Conservation (phyloP, 2,797 vertebrate genomes). For the Cossypha polioptera region DNA sequence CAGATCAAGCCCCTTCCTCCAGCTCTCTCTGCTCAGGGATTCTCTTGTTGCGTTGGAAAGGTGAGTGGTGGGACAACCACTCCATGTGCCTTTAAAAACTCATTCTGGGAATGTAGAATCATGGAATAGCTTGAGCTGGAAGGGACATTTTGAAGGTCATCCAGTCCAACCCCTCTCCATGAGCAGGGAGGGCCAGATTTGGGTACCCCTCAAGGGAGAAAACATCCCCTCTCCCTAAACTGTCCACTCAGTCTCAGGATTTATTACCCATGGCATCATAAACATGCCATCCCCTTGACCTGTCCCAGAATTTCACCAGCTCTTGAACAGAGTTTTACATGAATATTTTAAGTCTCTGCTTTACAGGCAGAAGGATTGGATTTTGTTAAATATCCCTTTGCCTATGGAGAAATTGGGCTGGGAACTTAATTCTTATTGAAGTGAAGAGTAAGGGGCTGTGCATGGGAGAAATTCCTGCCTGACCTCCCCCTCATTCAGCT, state of each 20-base stretch:
- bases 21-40: accelerated
- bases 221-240: neutral
- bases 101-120: neutral
- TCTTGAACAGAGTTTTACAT: neutral
- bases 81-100: neutral
- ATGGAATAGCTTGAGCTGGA: neutral
- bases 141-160: neutral
- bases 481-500: neutral
- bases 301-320: neutral
- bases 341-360: neutral
- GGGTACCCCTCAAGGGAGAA: neutral
- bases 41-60: neutral
- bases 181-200: accelerated
- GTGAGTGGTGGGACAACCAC: neutral
- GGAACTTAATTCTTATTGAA: neutral
- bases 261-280: accelerated
- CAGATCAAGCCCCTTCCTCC: neutral
- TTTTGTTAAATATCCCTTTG: neutral
- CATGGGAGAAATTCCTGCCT: neutral
- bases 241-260: neutral
- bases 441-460: neutral
- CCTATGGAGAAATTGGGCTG: neutral
- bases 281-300: neutral
- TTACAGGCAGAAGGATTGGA: accelerated
- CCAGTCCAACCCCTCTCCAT: neutral